Evolutionary conservation across 2,113 vertebrate species (phyloP), one percentile per base, ranked within the genome.

Genomic region (Romanogobio albipinnatus): DNA sequence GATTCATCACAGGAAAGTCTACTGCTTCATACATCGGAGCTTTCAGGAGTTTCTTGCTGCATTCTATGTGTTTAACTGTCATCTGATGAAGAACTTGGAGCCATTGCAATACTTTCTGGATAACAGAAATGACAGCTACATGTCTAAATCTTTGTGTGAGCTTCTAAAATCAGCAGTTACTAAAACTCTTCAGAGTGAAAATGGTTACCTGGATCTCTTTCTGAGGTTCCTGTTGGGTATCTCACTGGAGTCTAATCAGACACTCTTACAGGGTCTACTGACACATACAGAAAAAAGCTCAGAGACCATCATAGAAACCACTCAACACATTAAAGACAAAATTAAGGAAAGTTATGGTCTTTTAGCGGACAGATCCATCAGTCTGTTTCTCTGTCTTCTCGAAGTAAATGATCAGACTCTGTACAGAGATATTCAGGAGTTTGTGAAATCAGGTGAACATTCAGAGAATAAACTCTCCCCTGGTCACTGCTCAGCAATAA

Each of bases 391-490:
- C 5, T 70, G 66, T 43, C 66, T 70, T 17, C 33, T 70, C 19
- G 66, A 70, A 39, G 33, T 70, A 36, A 70, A 70, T 39, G 66
- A 70, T 70, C 33, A 43, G 64, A 68, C 64, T 33, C 64, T 68
- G 64, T 49, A 49, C 47, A 49, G 11, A 49, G 47, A 49, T 11
- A 49, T 49, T 49, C 11, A 49, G 47, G 47, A 49, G 47, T 49
- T 49, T 68, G 64, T 33, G 11, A 68, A 33, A 68, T 68, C 64
- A 36, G 64, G 26, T 39, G 17, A 71, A 71, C 68, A 71, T 17
- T 43, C 68, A 73, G 70, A 73, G 39, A 73, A 73, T 10, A 73
- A 73, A 45, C 70, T 73, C 39, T 73, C 70, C 36, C 19, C 70
- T 24, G 70, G 39, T n/a, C 70, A 73, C 1, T 73, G 70, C 22